Conservation (phyloP, 2,888 invertebrate species). For the Arge pagana region DNA sequence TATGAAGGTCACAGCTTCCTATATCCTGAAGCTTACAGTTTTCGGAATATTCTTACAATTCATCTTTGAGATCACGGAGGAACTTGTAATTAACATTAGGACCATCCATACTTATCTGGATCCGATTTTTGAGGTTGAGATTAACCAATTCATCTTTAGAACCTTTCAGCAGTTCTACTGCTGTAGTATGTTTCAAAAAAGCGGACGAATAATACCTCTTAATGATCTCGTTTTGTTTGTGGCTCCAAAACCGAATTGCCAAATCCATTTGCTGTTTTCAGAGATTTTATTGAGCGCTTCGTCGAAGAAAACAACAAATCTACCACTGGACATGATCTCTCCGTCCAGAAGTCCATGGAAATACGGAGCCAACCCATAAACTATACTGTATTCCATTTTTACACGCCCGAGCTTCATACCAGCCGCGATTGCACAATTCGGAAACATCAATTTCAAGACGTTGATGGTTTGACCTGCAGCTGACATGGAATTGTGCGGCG, state of each 20-base stretch:
- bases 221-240: conserved; percentile 28
- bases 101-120: conserved; percentile 20
- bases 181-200: conserved; percentile 32
- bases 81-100: conserved; percentile 16
- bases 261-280: conserved; percentile 39
- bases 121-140: conserved; percentile 8
- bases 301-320: conserved; percentile 32
- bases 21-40: conserved; percentile 9
- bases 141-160: not conserved
- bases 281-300: conserved; percentile 35
- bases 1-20: conserved; percentile 21
- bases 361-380: conserved; percentile 30
- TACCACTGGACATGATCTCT: not conserved
- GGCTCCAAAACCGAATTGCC: conserved; percentile 36
- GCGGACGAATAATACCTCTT: conserved; percentile 38
- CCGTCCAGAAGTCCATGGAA: conserved; percentile 28
- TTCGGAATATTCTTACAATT: conserved; percentile 5
- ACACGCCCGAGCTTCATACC: conserved; percentile 31
- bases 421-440: conserved; percentile 31
- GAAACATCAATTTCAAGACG: conserved; percentile 29
- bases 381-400: conserved; percentile 30
- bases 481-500: conserved; percentile 25
- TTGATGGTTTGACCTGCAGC: conserved; percentile 24
- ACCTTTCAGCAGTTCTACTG: conserved; percentile 33
- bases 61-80: conserved; percentile 10